These are phyloP conservation scores for Branchipolynoe longqiensis DNA, from an alignment of 2,888 invertebrate genomes.

Conservation along the genomic window DNA sequence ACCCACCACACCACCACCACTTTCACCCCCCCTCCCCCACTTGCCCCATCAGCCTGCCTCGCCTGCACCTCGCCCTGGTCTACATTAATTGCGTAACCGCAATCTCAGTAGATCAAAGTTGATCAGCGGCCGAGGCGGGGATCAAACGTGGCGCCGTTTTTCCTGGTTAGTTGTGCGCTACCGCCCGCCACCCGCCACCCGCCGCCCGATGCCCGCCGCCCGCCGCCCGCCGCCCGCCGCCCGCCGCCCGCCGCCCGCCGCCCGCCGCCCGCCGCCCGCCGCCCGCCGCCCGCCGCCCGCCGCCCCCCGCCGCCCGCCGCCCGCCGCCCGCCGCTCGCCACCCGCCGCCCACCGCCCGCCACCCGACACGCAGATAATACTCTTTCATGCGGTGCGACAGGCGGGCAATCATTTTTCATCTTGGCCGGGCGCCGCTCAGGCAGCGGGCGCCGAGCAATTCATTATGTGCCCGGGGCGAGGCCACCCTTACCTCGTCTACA, in stretches of 20 bases:
- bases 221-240: constrained; percentile 30
- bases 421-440: background rate
- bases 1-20: background rate
- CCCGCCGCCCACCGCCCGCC: constrained; percentile 4
- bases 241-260: background rate
- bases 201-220: background rate
- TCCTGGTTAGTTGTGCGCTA: constrained; percentile 48
- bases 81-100: constrained; percentile 54
- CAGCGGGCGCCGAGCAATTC: constrained; percentile 21
- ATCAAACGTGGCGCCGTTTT: constrained; percentile 40
- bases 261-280: constrained; percentile 29
- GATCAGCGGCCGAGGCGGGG: constrained; percentile 50
- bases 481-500: constrained; percentile 39
- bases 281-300: background rate
- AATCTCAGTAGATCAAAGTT: constrained; percentile 55
- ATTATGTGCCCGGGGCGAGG: constrained; percentile 9
- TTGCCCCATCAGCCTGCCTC: background rate
- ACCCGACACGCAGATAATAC: constrained; percentile 34
- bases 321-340: constrained; percentile 20
- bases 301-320: constrained; percentile 30
- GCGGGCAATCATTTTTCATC: constrained; percentile 46
- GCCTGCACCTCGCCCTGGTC: background rate
- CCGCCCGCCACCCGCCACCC: constrained; percentile 10
- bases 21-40: background rate
- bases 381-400: constrained; percentile 36